Evolutionary conservation across 1,140 invertebrate genomes (phyloP).

Genomic region (Telenomus remus): DNA sequence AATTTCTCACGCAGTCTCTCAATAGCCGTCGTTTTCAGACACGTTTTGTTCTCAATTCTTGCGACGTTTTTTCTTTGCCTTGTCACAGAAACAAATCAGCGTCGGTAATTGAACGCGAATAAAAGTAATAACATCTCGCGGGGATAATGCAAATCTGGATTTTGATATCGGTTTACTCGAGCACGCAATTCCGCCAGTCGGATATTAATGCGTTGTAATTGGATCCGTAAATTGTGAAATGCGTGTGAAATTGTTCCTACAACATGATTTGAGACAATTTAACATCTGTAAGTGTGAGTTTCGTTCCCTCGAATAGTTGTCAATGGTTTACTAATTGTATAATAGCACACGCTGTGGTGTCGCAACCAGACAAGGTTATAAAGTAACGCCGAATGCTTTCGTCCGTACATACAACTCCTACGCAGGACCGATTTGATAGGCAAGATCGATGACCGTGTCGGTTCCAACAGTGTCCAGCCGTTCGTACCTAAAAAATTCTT

Average conservation of each 20-base stretch:
- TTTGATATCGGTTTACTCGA: slow-evolving; percentile 17
- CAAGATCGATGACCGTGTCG: slow-evolving; percentile 57
- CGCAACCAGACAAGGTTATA: slow-evolving; percentile 57
- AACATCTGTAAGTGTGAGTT: slow-evolving; percentile 46
- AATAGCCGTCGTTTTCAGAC: too few species aligned
- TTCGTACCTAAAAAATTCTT: slow-evolving; percentile 18
- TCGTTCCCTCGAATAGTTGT: slow-evolving; percentile 44
- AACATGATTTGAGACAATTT: slow-evolving; percentile 51
- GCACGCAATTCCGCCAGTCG: neutral
- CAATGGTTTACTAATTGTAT: slow-evolving; percentile 61
- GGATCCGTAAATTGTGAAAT: slow-evolving; percentile 37
- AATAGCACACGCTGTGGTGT: slow-evolving; percentile 52
- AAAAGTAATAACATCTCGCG: too few species aligned
- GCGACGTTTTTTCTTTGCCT: too few species aligned
- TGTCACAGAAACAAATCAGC: too few species aligned
- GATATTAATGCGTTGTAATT: slow-evolving; percentile 34
- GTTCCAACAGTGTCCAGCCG: slow-evolving; percentile 35
- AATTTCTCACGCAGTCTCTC: slow-evolving; percentile 17
- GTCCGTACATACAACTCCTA: slow-evolving; percentile 43
- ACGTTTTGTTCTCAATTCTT: too few species aligned
- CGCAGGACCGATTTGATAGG: slow-evolving; percentile 50
- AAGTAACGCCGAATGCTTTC: slow-evolving; percentile 54
- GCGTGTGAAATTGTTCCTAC: slow-evolving; percentile 36
- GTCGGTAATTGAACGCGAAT: too few species aligned
- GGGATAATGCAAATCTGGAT: slow-evolving; percentile 14